Percentiles rank a stretch among this genome's conserved stretches.
Evolutionary conservation across 2,113 vertebrate species (phyloP).

Genomic region (Oreochromis tanganicae): DNA sequence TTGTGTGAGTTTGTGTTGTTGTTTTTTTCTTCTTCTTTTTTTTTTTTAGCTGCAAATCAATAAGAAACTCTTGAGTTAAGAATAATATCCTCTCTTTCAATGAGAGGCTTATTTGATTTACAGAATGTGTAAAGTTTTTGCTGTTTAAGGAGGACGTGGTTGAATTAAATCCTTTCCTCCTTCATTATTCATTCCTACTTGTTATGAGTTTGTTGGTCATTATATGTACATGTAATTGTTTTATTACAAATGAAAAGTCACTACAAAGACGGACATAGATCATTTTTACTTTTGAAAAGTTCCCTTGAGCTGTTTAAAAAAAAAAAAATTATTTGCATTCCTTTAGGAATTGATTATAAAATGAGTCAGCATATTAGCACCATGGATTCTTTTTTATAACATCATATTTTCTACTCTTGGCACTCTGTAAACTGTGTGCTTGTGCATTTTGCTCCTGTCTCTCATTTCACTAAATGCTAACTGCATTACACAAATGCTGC

Average conservation of each 20-base stretch:
- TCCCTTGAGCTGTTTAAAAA: background rate
- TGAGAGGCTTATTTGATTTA: background rate
- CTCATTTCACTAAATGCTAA: background rate
- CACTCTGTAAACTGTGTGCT: background rate
- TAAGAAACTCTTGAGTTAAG: background rate
- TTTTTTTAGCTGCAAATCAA: background rate
- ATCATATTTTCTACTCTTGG: background rate
- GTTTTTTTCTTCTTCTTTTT: background rate
- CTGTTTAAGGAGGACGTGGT: background rate
- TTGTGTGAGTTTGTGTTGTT: background rate
- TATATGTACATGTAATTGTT: background rate
- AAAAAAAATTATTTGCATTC: background rate
- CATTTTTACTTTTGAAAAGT: background rate
- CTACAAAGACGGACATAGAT: background rate
- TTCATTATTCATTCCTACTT: background rate
- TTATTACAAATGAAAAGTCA: background rate
- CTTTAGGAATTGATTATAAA: background rate
- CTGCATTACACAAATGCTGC: background rate
- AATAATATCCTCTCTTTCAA: background rate
- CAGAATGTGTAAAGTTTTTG: background rate
- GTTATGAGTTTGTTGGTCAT: background rate
- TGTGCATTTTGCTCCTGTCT: background rate
- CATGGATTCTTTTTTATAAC: background rate
- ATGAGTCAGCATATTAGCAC: slow-evolving; percentile 3
- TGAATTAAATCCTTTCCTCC: background rate